Base-by-base conservation (phyloP, 2,888 invertebrate genomes). In the Euclidia mi region DNA sequence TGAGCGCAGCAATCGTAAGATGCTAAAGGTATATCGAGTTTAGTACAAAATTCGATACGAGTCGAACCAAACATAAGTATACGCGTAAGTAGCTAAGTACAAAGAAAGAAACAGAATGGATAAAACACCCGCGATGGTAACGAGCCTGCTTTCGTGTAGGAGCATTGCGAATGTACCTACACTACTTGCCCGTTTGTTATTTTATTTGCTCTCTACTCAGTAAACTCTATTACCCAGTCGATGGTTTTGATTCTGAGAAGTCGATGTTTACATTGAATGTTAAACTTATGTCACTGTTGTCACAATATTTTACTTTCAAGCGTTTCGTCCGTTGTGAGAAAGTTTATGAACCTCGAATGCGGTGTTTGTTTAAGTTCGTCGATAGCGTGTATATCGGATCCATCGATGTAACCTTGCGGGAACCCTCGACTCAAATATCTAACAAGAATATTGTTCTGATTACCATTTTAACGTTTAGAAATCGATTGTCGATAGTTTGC, bases 241-340 rank as follows among this genome's bases (percentile, higher is more conserved):
- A 91, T 89, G 85, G 89, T 88, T 92, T 92, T 91, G 91, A 92
- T 92, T 92, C 91, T 81, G 72, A 88, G 92, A 91, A 92, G 78
- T 81, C 76, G 62, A 83, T 91, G 91, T 90, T 91, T 92, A 89
- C 87, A 89, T 91, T 90, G 82, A 84, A 85, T 85, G 86, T 84
- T 87, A 85, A 89, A 87, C 87, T 90, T 86, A 84, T 89, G 90
- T 89, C 88, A 83, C 76, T 82, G 85, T 88, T 90, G 90, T 89
- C 84, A 90, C 81, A 91, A 89, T 87, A 87, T 87, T 90, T 86
- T 79, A 85, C 82, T 87, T 87, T 84, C 76, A 79, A 84, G 76
- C 65, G 74, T 78, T 82, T 73, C 78, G 71, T 76, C 70, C 66
- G 78, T 72, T 85, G 85, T 87, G 85, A 87, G 89, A 89, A 88